Evolutionary conservation across 1,140 invertebrate species (phyloP).

Genomic region (Grapholita molesta): DNA sequence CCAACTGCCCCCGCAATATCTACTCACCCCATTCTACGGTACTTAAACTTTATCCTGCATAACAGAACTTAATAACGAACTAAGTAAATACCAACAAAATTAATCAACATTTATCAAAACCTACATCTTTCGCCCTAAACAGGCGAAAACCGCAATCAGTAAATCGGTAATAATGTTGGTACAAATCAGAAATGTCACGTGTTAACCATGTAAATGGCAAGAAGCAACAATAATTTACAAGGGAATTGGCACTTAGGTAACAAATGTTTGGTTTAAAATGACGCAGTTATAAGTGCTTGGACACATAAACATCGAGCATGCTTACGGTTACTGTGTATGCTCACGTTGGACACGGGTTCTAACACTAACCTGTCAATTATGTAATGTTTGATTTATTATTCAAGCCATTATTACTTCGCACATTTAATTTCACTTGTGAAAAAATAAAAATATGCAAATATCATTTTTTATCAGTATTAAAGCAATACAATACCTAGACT

Average conservation of each 20-base stretch:
- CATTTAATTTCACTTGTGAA: too few relatives aligned
- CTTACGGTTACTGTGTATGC: neutral
- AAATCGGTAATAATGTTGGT: constrained; percentile 4
- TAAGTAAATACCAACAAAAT: neutral
- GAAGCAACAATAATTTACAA: constrained; percentile 14
- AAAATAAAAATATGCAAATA: too few relatives aligned
- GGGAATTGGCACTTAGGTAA: constrained; percentile 18
- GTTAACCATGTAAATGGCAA: constrained; percentile 15
- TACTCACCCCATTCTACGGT: too few relatives aligned
- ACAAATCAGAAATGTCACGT: constrained; percentile 15
- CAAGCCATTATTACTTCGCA: too few relatives aligned
- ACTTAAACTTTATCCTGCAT: too few relatives aligned
- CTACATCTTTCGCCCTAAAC: neutral
- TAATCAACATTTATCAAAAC: neutral
- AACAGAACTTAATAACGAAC: too few relatives aligned
- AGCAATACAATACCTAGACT: too few relatives aligned
- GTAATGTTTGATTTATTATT: too few relatives aligned
- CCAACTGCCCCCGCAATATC: too few relatives aligned
- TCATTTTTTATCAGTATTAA: too few relatives aligned
- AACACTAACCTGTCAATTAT: neutral
- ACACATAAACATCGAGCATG: constrained; percentile 9
- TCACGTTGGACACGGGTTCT: neutral
- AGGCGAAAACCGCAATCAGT: neutral
- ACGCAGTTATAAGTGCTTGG: constrained; percentile 18
- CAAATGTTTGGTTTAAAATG: constrained; percentile 19